Evolutionary conservation across 2,113 vertebrate genomes (phyloP).

Genomic region (Loxodonta africana): DNA sequence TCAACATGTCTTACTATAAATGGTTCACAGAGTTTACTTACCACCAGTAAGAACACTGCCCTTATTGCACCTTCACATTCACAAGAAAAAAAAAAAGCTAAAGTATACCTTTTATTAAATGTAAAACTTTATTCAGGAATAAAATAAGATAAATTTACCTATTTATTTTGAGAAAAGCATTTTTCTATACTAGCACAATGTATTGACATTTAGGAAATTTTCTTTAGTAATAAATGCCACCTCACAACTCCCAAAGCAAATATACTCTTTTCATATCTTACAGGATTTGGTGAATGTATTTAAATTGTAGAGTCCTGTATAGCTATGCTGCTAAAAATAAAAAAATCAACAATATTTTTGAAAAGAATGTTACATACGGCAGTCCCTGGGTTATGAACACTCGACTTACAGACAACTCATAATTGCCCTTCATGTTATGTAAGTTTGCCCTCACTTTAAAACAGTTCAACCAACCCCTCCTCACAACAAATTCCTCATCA

Average conservation of each 20-base stretch:
- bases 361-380: neutral
- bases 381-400: neutral
- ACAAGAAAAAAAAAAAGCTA: neutral
- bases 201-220: slow-evolving; percentile 47
- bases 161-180: slow-evolving; percentile 62
- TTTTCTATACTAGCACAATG: neutral
- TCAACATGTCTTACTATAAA: neutral
- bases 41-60: neutral
- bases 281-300: neutral
- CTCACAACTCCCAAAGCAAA: slow-evolving; percentile 17
- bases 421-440: neutral
- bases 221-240: slow-evolving; percentile 54
- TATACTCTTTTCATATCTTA: slow-evolving; percentile 49
- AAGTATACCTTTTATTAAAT: slow-evolving; percentile 51
- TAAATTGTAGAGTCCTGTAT: neutral
- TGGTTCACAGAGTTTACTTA: slow-evolving; percentile 14
- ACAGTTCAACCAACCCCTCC: neutral
- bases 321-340: slow-evolving; percentile 21
- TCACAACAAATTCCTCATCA: too few species aligned
- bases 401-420: neutral
- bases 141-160: slow-evolving; percentile 12
- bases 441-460: neutral
- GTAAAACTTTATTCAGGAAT: slow-evolving; percentile 42
- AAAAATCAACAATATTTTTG: neutral
- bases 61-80: neutral